Percentiles rank a stretch among this genome's conserved stretches.
These are phyloP conservation scores for Aporophyla lueneburgensis DNA, from an alignment of 2,888 invertebrate species.

Conservation along the genomic window DNA sequence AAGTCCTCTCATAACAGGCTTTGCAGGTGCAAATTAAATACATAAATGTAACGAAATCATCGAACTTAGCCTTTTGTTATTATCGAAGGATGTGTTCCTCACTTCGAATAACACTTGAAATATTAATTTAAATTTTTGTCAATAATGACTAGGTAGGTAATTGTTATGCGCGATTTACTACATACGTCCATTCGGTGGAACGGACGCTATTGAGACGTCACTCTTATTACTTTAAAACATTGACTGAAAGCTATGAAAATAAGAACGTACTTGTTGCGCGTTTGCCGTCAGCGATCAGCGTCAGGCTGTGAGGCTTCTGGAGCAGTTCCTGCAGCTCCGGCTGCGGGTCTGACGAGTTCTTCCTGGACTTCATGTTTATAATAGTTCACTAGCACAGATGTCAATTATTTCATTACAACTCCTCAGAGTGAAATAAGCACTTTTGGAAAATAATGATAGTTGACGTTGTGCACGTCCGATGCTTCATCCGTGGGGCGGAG, in stretches of 20 bases:
- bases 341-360: slow-evolving; percentile 74
- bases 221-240: slow-evolving; percentile 70
- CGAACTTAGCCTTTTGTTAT: slow-evolving; percentile 31
- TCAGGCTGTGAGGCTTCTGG: slow-evolving; percentile 80
- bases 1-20: slow-evolving; percentile 35
- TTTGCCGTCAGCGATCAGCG: slow-evolving; percentile 76
- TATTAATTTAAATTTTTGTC: slow-evolving; percentile 70
- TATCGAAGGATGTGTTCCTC: slow-evolving; percentile 61
- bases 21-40: slow-evolving; percentile 37
- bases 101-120: slow-evolving; percentile 61
- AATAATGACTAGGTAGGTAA: slow-evolving; percentile 69
- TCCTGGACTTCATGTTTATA: slow-evolving; percentile 80
- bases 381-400: slow-evolving; percentile 74
- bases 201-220: slow-evolving; percentile 82
- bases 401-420: slow-evolving; percentile 68
- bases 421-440: slow-evolving; percentile 52
- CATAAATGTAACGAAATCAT: slow-evolving; percentile 33
- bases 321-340: slow-evolving; percentile 87
- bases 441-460: slow-evolving; percentile 46
- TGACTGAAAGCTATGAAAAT: slow-evolving; percentile 72
- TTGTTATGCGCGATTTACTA: slow-evolving; percentile 76
- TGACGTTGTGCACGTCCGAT: slow-evolving; percentile 38
- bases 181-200: slow-evolving; percentile 80
- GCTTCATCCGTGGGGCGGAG: slow-evolving; percentile 69
- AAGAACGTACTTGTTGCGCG: slow-evolving; percentile 83